Evolutionary conservation across 2,113 vertebrate species (phyloP), one percentile per base, ranked within the genome.

Genomic region (Aleadryas rufinucha): DNA sequence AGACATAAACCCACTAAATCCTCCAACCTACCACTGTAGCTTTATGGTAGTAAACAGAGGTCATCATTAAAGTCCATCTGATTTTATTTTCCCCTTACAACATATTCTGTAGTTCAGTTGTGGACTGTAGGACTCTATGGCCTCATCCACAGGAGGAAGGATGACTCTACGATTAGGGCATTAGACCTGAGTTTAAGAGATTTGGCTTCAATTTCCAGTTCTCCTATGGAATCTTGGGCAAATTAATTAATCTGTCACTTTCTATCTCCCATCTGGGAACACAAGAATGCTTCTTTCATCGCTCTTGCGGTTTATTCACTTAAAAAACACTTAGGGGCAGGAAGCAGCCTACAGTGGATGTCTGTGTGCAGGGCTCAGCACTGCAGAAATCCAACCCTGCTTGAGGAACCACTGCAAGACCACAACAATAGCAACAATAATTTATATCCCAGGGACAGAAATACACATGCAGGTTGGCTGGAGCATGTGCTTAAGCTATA

Each of bases 21-120:
- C 31, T 87, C 60, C 65, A 65, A 18, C 33, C 28, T 75, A 35
- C 28, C 56, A 13, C 57, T 69, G 26, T 56, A 87, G 74, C 23
- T 94, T 85, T 56, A 83, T 42, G 54, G 37, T 27, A 72, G 57
- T 50, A 83, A 95, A 76, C 2, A 3, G 78, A 91, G 60, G 63
- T 89, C 89, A 91, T 52, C 78, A 61, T 80, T 87, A 66, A 91
- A 87, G 59, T 61, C 63, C 49, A 52, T 37, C 42, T 91, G 93
- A 88, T 90, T 96, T 95, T 30, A 77, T 94, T 96, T 94, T 80
- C 70, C 82, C 65, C 75, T 90, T 90, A 65, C 57, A 84, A 75
- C 26, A 33, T 76, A 91, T 85, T 91, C 84, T 2, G 5, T 24
- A 87, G 65, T 69, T 95, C 87, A 77, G 16, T 72, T 78, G 39